Evolutionary conservation across 2,888 invertebrate species (phyloP), one percentile per base, ranked within the genome.

Genomic region (Strigamia crassipes): DNA sequence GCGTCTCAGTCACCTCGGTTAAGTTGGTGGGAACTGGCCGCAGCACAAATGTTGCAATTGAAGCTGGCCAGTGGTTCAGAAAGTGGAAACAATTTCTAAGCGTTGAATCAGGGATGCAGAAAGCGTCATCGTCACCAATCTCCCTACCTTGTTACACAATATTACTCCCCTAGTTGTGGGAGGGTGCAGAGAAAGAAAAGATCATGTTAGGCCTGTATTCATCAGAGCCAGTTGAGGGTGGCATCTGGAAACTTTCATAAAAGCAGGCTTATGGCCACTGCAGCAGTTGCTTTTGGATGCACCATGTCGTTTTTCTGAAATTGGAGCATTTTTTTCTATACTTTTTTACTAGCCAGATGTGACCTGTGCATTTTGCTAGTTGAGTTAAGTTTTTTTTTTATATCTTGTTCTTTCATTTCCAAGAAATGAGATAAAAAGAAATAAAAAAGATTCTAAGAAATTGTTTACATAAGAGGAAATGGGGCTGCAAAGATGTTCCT

Each of bases 221-320:
- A 73, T 73, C 73, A 73, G 73, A 31, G 73, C 27, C 73, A 61
- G 73, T 73, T 73, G 73, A 73, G 73, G 73, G 73, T 73, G 73
- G 73, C 73, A 73, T 73, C 73, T 73, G 73, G 73, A 73, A 73
- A 73, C 73, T 73, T 73, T 73, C 73, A 73, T 73, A 73, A 73
- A 73, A 73, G 73, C 73, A 73, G 73, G 73, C 73, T 73, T 73
- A 73, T 73, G 73, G 73, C 73, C 73, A 27, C 73, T 15, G 73
- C 73, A 73, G 73, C 73, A 73, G 73, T 73, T 73, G 73, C 73
- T 73, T 73, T 27, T 73, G 27, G 73, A 73, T 73, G 73, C 73
- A 31, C 73, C 31, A 15, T 12, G 73, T 73, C 73, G 73, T 23
- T 73, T 73, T 31, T 73, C 73, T 66, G 73, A 73, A 73, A 73